Evolutionary conservation across 2,888 invertebrate genomes (phyloP).

Genomic region (Torymus aiolomorphi): DNA sequence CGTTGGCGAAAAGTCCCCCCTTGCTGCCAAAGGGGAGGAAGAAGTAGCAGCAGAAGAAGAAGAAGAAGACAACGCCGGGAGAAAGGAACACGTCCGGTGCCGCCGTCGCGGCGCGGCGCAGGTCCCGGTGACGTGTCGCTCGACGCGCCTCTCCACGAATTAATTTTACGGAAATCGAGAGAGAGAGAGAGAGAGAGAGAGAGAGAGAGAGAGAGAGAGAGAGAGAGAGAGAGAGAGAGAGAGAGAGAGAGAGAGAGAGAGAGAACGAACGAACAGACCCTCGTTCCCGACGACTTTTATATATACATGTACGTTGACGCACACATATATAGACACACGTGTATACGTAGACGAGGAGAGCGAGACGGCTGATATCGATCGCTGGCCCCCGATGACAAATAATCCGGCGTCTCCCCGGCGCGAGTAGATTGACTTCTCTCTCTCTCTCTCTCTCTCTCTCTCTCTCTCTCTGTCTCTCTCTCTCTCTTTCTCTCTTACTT

Average conservation of each 20-base stretch:
- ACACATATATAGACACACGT: too few species aligned
- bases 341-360: too few species aligned
- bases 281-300: too few species aligned
- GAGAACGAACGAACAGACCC: not conserved
- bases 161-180: constrained; percentile 45
- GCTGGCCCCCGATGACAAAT: constrained; percentile 53
- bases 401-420: constrained; percentile 38
- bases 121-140: constrained; percentile 38
- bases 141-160: constrained; percentile 19
- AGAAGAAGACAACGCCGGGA: too few species aligned
- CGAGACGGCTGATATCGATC: constrained; percentile 55
- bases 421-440: not conserved
- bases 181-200: constrained; percentile 14
- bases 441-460: not conserved
- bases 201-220: constrained; percentile 25
- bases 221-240: constrained; percentile 25
- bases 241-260: constrained; percentile 18
- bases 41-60: too few species aligned
- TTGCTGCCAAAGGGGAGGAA: not conserved
- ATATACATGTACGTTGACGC: too few species aligned
- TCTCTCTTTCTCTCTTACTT: constrained; percentile 4
- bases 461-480: not conserved
- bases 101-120: too few species aligned
- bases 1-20: constrained; percentile 43
- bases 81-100: constrained; percentile 30